These are phyloP conservation scores for Rousettus madagascariensis DNA, from an alignment of 2,797 vertebrate species.

Conservation along the genomic window DNA sequence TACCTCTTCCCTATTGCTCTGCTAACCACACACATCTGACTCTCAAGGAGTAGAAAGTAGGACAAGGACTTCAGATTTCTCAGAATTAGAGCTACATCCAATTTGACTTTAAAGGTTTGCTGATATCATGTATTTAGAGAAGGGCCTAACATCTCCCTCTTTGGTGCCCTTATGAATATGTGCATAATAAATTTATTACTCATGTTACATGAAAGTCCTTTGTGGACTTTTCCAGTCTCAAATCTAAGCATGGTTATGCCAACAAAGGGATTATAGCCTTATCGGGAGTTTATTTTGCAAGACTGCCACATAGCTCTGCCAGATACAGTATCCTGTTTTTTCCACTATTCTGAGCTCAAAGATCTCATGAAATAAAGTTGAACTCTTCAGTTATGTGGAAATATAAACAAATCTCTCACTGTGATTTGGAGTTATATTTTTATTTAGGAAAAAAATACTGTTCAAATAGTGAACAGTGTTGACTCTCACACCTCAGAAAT, in stretches of 20 bases:
- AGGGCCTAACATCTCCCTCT: neutral
- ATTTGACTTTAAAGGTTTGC: neutral
- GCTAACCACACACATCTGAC: neutral
- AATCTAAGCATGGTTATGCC: conserved; percentile 76
- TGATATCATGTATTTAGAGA: conserved; percentile 36
- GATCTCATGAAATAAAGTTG: conserved; percentile 80
- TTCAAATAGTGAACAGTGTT: conserved; percentile 1
- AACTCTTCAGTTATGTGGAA: conserved; percentile 78
- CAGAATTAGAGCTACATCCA: neutral
- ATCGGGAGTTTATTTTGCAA: conserved; percentile 82
- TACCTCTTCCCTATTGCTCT: neutral
- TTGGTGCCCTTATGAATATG: neutral
- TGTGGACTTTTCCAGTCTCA: conserved; percentile 80
- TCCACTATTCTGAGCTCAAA: conserved; percentile 75
- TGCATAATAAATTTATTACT: conserved; percentile 74
- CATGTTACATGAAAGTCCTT: conserved; percentile 72
- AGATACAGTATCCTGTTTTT: conserved; percentile 82
- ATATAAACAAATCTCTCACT: conserved; percentile 67
- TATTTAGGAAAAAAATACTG: conserved; percentile 17
- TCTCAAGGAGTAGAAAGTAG: neutral
- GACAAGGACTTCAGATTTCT: neutral
- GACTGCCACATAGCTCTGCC: conserved; percentile 77
- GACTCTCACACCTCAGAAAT: neutral
- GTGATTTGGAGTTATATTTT: conserved; percentile 68
- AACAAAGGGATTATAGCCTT: conserved; percentile 79